A percentile compares a stretch with the other conserved stretches of the same genome.
phyloP scores from a whole-genome alignment of 2,797 vertebrate species.

The Darevskia nairensis region DNA sequence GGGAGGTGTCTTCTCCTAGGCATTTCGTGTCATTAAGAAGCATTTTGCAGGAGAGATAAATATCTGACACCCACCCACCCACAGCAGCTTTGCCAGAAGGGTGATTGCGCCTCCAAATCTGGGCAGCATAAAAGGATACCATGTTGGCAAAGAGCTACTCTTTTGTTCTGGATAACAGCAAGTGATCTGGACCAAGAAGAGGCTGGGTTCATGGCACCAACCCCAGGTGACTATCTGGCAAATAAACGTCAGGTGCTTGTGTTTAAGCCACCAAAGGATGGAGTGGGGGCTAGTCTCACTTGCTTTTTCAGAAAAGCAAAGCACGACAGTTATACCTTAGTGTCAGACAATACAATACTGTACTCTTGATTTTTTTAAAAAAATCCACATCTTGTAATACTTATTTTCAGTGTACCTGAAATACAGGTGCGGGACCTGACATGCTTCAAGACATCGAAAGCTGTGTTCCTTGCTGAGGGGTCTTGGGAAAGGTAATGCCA shows the following conservation, averaged over 20 bases:
- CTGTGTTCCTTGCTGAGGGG: neutral
- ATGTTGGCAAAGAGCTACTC: conserved; percentile 36
- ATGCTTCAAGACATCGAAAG: neutral
- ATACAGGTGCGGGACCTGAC: conserved; percentile 16
- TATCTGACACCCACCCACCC: neutral
- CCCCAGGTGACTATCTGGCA: neutral
- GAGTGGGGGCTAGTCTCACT: neutral
- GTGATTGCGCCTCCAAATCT: neutral
- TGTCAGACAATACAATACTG: conserved; percentile 12
- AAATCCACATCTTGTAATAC: neutral
- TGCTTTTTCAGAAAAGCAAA: conserved; percentile 70
- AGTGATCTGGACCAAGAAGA: neutral
- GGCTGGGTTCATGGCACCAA: neutral
- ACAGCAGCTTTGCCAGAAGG: neutral
- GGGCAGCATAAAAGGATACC: conserved; percentile 1
- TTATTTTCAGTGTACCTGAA: neutral
- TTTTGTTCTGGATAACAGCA: conserved; percentile 11
- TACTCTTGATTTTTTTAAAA: neutral
- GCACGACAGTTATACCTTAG: conserved; percentile 27
- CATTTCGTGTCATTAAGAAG: neutral
- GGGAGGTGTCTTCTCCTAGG: too few species aligned
- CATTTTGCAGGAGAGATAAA: neutral
- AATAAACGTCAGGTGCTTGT: neutral
- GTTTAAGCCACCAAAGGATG: neutral
- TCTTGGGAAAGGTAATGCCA: neutral